A percentile compares a stretch with the other conserved stretches of the same genome.
These are phyloP conservation scores for Muraenolepis orangiensis DNA, from an alignment of 2,797 vertebrate genomes.

Conservation along the genomic window DNA sequence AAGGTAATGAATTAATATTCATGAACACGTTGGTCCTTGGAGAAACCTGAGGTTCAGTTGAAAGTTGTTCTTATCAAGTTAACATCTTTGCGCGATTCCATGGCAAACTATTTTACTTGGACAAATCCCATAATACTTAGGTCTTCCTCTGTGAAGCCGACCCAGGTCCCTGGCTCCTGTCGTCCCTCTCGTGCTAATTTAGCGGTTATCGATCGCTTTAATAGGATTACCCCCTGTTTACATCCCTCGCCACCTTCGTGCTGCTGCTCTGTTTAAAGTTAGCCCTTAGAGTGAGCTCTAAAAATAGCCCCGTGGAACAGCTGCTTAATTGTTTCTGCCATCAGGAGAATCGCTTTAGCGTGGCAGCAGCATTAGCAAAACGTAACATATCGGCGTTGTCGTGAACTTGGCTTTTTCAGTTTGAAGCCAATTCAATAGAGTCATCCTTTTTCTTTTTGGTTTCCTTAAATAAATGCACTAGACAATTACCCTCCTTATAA, in stretches of 20 bases:
- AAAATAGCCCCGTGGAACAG: slow-evolving; percentile 27
- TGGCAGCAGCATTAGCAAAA: not conserved
- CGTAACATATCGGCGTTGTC: not conserved
- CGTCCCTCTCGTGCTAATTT: slow-evolving; percentile 49
- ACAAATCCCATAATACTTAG: not conserved
- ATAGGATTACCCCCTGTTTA: slow-evolving; percentile 63
- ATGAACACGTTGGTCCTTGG: not conserved
- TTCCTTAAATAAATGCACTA: not conserved
- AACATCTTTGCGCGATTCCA: not conserved
- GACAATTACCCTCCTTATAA: not conserved
- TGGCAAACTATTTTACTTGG: not conserved
- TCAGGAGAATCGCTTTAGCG: slow-evolving; percentile 2
- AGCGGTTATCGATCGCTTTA: slow-evolving; percentile 57
- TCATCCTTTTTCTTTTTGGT: not conserved
- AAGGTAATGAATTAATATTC: not conserved
- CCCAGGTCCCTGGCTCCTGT: slow-evolving; percentile 7
- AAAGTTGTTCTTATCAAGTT: not conserved
- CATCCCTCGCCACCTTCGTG: slow-evolving; percentile 60
- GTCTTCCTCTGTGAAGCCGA: slow-evolving; percentile 8
- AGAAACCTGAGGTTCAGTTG: not conserved
- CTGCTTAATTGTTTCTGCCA: not conserved
- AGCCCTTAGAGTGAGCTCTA: slow-evolving; percentile 19
- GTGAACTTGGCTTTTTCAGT: not conserved
- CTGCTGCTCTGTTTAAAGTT: slow-evolving; percentile 43
- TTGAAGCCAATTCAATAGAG: not conserved